These are phyloP conservation scores for Steinernema feltiae DNA, from an alignment of 1,140 invertebrate genomes.

Conservation along the genomic window DNA sequence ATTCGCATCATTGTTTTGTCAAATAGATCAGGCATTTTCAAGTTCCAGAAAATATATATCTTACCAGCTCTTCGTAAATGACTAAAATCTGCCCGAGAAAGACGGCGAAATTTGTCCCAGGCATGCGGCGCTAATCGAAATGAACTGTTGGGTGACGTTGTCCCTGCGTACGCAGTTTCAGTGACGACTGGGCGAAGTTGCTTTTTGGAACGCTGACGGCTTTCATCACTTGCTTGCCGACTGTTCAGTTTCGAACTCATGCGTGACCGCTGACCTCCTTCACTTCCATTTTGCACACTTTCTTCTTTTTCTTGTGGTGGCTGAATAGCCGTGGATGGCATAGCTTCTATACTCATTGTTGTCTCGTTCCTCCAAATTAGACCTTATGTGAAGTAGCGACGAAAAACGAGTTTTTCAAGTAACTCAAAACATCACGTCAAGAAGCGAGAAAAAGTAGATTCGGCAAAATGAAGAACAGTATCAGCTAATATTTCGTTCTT, in stretches of 20 bases:
- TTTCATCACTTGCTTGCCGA: constrained; percentile 38
- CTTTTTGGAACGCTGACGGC: constrained; percentile 23
- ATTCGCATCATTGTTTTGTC: too few relatives aligned
- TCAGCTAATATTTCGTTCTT: not conserved
- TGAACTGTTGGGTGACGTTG: not conserved
- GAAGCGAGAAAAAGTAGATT: not conserved
- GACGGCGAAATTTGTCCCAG: constrained; percentile 39
- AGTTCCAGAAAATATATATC: not conserved
- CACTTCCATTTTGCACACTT: not conserved
- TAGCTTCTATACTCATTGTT: not conserved
- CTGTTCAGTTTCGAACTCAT: not conserved
- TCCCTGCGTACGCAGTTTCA: not conserved
- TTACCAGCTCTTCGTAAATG: constrained; percentile 43
- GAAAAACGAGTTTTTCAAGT: not conserved
- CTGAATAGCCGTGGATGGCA: not conserved
- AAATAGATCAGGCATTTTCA: not conserved
- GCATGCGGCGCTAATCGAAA: constrained; percentile 31
- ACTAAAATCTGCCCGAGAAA: constrained; percentile 41
- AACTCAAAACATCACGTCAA: not conserved
- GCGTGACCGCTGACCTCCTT: constrained; percentile 1
- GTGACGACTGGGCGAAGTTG: constrained; percentile 19
- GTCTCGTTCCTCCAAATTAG: too few relatives aligned
- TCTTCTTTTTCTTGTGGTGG: not conserved
- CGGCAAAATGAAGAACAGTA: not conserved
- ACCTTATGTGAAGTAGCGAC: too few relatives aligned